Evolutionary conservation across 2,888 invertebrate genomes (phyloP).

Genomic region (Eupithecia inturbata): DNA sequence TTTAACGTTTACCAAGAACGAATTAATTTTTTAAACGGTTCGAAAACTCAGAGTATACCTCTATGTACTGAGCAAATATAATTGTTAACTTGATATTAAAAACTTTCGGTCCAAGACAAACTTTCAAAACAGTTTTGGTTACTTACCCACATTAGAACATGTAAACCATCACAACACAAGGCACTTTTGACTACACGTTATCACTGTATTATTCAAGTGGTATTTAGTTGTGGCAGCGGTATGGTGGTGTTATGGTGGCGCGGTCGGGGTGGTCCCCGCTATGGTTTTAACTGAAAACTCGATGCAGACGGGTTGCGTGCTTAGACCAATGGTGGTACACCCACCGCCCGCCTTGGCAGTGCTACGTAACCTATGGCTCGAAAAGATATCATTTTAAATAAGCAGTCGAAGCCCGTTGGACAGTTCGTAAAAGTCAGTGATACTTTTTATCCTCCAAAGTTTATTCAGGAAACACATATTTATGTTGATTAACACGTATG

Average conservation of each 20-base stretch:
- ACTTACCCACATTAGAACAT: slow-evolving; percentile 43
- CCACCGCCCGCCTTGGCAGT: slow-evolving; percentile 67
- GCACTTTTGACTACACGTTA: slow-evolving; percentile 42
- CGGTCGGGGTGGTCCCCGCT: slow-evolving; percentile 67
- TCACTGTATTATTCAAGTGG: slow-evolving; percentile 41
- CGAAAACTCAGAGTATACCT: neutral
- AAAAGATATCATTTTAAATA: slow-evolving; percentile 18
- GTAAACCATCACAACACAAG: slow-evolving; percentile 47
- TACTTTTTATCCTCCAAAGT: neutral
- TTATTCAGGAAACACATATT: neutral
- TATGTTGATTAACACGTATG: neutral
- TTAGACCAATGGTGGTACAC: slow-evolving; percentile 65
- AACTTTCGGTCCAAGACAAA: neutral
- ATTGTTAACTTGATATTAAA: neutral
- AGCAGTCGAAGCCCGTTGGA: neutral
- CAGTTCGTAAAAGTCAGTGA: neutral
- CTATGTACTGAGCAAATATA: neutral
- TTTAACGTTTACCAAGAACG: neutral
- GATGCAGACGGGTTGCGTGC: slow-evolving; percentile 78
- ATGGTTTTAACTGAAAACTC: slow-evolving; percentile 77
- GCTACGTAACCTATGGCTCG: slow-evolving; percentile 63
- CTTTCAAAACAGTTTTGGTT: neutral
- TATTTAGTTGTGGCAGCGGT: slow-evolving; percentile 37
- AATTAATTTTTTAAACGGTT: neutral
- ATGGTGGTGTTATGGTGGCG: slow-evolving; percentile 50